Percentiles rank a stretch among this genome's conserved stretches.
Evolutionary conservation across 2,113 vertebrate species (phyloP).

Genomic region (Raja brachyura): DNA sequence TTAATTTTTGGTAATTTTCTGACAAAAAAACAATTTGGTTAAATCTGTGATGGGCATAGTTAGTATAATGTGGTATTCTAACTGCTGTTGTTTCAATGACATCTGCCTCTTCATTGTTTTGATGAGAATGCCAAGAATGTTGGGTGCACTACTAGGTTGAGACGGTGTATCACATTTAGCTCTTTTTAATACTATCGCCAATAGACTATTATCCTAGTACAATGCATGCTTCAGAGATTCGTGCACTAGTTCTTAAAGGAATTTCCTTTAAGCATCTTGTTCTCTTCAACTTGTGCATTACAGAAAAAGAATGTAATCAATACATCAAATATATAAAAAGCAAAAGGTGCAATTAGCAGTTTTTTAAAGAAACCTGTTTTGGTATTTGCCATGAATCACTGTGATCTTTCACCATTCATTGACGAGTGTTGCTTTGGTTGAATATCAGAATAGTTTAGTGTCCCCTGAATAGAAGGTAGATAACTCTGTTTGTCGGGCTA

Average conservation of each 20-base stretch:
- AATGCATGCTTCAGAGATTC: neutral
- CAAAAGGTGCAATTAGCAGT: neutral
- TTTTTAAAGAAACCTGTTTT: neutral
- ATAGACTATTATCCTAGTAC: neutral
- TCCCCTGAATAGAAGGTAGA: neutral
- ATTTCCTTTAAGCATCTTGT: neutral
- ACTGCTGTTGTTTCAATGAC: neutral
- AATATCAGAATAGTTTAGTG: neutral
- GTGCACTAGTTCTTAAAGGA: neutral
- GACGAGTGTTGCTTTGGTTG: neutral
- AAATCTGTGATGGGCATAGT: neutral
- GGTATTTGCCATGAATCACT: neutral
- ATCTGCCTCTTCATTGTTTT: neutral
- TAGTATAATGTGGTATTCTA: neutral
- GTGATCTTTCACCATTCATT: neutral
- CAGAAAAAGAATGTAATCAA: too few relatives aligned
- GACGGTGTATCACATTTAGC: neutral
- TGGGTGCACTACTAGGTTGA: neutral
- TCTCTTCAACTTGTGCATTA: too few relatives aligned
- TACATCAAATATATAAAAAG: neutral
- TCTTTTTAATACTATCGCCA: neutral
- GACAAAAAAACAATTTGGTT: neutral
- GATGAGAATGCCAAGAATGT: neutral
- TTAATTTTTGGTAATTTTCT: neutral
- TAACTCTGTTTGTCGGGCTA: neutral